Percentiles rank a stretch among this genome's conserved stretches.
Conservation (phyloP, 2,113 vertebrate species). For the Athene noctua region DNA sequence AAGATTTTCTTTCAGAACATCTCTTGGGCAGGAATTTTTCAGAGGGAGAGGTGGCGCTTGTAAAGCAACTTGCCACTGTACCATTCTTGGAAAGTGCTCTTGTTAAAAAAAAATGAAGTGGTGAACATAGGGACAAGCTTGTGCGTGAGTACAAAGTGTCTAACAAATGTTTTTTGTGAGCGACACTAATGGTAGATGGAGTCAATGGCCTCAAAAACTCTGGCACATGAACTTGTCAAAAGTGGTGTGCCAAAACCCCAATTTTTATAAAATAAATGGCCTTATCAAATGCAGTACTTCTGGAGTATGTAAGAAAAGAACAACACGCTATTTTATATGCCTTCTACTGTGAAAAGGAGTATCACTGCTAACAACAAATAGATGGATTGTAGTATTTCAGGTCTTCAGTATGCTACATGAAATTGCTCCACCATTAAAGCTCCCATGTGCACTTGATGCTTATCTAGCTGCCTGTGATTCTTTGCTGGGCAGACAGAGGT, state of each 20-base stretch:
- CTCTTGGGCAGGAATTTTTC: background rate
- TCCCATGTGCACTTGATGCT: background rate
- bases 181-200: accelerated
- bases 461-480: background rate
- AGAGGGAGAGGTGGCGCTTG: background rate
- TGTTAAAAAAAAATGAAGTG: too few relatives aligned
- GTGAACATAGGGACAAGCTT: background rate
- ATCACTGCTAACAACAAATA: background rate
- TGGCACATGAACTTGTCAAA: background rate
- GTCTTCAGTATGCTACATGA: background rate
- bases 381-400: background rate
- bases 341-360: background rate
- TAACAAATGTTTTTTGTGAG: background rate
- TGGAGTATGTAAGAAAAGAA: background rate
- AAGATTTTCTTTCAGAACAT: background rate
- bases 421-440: background rate
- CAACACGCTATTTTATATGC: background rate
- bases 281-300: background rate
- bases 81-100: background rate
- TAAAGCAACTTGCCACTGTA: background rate
- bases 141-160: background rate
- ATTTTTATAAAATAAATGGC: background rate
- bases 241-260: background rate
- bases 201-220: background rate
- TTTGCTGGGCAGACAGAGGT: background rate